Evolutionary conservation across 1,140 invertebrate genomes (phyloP).

Genomic region (Zophobas atratus): DNA sequence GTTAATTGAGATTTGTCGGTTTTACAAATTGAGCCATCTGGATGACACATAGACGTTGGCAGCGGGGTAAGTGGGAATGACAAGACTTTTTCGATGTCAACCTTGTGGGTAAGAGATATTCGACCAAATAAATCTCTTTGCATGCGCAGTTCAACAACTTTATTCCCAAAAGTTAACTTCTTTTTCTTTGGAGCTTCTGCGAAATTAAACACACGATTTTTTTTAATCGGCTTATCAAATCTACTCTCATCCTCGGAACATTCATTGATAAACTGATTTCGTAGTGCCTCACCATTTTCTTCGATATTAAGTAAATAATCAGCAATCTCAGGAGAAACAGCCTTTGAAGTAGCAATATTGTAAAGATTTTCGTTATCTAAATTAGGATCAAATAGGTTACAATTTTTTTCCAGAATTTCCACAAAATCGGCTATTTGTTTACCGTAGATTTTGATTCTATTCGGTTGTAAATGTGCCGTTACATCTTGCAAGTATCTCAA

Average conservation of each 20-base stretch:
- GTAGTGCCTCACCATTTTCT: conserved; percentile 48
- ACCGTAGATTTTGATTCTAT: conserved; percentile 33
- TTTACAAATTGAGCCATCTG: conserved; percentile 63
- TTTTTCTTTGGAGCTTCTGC: conserved; percentile 48
- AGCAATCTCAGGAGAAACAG: conserved; percentile 46
- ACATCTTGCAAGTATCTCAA: conserved; percentile 50
- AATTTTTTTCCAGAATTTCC: conserved; percentile 25
- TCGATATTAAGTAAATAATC: conserved; percentile 49
- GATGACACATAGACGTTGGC: conserved; percentile 63
- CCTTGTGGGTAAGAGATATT: conserved; percentile 49
- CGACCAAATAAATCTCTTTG: conserved; percentile 56
- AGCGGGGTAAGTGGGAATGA: conserved; percentile 52
- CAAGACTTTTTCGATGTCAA: conserved; percentile 51
- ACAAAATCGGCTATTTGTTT: conserved; percentile 20
- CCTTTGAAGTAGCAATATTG: conserved; percentile 56
- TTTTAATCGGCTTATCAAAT: conserved; percentile 58
- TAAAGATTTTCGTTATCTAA: conserved; percentile 50
- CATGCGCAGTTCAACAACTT: conserved; percentile 56
- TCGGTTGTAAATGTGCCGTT: conserved; percentile 38
- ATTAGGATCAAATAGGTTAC: conserved; percentile 55
- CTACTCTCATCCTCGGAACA: conserved; percentile 53
- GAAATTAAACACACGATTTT: conserved; percentile 58
- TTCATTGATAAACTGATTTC: conserved; percentile 56
- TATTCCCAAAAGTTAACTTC: conserved; percentile 46
- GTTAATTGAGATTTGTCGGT: conserved; percentile 61